Evolutionary conservation across 2,888 invertebrate species (phyloP).

Genomic region (Chrysolina haemoptera): DNA sequence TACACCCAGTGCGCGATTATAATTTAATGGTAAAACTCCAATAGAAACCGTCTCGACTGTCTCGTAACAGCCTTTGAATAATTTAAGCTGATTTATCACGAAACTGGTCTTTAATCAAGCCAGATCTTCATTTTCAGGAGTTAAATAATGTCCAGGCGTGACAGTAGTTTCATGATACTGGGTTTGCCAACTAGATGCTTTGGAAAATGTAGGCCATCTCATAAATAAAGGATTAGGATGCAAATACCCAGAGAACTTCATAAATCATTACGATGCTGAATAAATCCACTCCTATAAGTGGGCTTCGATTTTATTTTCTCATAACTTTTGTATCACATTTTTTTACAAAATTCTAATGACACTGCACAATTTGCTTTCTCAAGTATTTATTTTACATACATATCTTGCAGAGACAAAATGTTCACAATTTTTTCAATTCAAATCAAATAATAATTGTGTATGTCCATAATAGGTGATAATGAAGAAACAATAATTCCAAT

Average conservation of each 20-base stretch:
- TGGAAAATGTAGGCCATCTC: background rate
- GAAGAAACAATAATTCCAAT: too few relatives aligned
- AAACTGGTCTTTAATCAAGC: background rate
- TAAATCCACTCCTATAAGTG: too few relatives aligned
- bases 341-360: too few relatives aligned
- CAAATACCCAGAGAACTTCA: background rate
- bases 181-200: background rate
- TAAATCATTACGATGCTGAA: background rate
- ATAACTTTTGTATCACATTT: too few relatives aligned
- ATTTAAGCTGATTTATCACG: background rate
- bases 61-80: background rate
- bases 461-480: too few relatives aligned
- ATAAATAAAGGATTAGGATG: background rate
- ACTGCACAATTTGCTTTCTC: too few relatives aligned
- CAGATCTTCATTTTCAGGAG: constrained; percentile 1
- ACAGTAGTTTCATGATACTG: background rate
- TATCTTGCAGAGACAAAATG: too few relatives aligned
- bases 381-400: too few relatives aligned
- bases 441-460: too few relatives aligned
- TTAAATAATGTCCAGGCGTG: background rate
- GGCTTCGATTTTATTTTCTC: too few relatives aligned
- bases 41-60: background rate
- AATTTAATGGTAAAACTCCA: background rate
- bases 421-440: too few relatives aligned
- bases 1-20: background rate